These are phyloP conservation scores for Euwallacea fornicatus DNA, from an alignment of 1,140 invertebrate genomes.

Conservation along the genomic window DNA sequence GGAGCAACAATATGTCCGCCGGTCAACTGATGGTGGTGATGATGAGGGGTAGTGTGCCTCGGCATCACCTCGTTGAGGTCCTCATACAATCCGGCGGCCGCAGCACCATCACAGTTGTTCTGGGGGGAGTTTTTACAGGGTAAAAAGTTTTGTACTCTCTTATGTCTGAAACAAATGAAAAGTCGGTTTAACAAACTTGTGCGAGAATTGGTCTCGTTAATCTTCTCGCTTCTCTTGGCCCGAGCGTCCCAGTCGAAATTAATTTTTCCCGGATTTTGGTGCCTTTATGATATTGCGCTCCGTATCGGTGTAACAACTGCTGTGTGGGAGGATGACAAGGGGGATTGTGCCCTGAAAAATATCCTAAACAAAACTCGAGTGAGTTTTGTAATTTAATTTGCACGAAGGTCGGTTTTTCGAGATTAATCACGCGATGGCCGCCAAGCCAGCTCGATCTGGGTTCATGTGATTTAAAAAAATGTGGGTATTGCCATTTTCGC, in stretches of 20 bases:
- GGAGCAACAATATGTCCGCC: slow-evolving; percentile 56
- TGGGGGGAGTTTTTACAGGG: slow-evolving; percentile 69
- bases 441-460: no score
- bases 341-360: no score
- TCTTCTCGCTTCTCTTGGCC: neutral
- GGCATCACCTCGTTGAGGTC: slow-evolving; percentile 60
- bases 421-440: no score
- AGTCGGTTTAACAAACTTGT: slow-evolving; percentile 5
- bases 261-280: slow-evolving; percentile 10
- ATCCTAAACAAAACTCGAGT: no score
- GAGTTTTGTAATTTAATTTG: no score
- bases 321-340: no score
- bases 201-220: slow-evolving; percentile 11
- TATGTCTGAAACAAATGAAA: slow-evolving; percentile 62
- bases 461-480: no score
- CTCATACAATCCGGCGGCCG: slow-evolving; percentile 61
- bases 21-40: slow-evolving; percentile 48
- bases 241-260: slow-evolving; percentile 7
- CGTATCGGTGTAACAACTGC: no score
- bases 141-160: slow-evolving; percentile 69
- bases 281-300: neutral
- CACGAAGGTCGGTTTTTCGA: no score
- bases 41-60: slow-evolving; percentile 54
- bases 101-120: slow-evolving; percentile 55
- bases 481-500: no score